Base-by-base conservation (phyloP, 2,888 invertebrate species). In the Dermolepida albohirtum region DNA sequence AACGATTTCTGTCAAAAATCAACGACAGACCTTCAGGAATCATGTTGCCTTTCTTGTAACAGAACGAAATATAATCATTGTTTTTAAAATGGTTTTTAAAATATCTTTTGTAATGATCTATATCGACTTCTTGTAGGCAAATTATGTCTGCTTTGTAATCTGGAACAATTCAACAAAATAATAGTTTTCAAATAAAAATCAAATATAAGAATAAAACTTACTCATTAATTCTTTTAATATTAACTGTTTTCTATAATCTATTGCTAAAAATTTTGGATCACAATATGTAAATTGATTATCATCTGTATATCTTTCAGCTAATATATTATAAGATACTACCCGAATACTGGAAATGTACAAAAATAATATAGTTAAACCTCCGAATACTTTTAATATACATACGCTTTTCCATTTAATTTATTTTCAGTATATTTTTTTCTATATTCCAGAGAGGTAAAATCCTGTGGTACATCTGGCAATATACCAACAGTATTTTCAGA, bases 81-180 rank as follows among this genome's bases (percentile, higher is more conserved):
- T 82, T 78, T 22, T 82, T 78, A 11, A 97, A 82, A 27, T 89
- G 83, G 8, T 89, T 88, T 40, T 80, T 76, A 22, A 97, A 85
- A 77, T 92, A 92, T 70, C 86, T 47, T 34, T 54, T 7, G 40
- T 54, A 69, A 10, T 59, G 34, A 4, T 41, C 43, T 11, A 44
- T 2, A 80, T 98, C 98, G 0, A 97, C 95, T 87, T 98, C 98
- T 87, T 98, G 98, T 16, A 98, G 85, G 76, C 97, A 97, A 64
- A 96, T 85, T 57, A 98, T 84, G 82, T 98, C 98, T 17, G 91
- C 90, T 84, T 97, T 93, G 80, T 96, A 98, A 27, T 95, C 95
- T 90, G 68, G 72, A 43, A 64, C 27, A 63, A 63, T 47, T 43
- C 11, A 43, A 22, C 5, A 29, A 14, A 47, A 4, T 22, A 22